Conservation (phyloP, 2,888 invertebrate species). For the Andrena fulva region DNA sequence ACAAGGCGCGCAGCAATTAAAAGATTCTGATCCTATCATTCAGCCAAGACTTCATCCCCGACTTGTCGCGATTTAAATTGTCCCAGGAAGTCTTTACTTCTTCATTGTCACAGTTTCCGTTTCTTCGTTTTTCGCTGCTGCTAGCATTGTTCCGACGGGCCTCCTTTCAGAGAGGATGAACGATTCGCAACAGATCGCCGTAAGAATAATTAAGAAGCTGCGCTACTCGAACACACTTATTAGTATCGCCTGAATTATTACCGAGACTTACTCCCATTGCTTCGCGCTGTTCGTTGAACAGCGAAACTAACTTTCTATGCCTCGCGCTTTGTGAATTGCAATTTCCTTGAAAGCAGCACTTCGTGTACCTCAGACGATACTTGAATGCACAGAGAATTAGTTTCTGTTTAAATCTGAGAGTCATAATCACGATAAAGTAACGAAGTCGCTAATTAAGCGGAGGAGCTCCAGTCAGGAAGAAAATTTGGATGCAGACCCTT, state of each 20-base stretch:
- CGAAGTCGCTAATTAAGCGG: too few species aligned
- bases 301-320: too few species aligned
- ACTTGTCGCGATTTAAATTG: constrained; percentile 2
- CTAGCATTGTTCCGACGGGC: constrained; percentile 8
- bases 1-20: constrained; percentile 19
- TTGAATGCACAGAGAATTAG: not conserved
- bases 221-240: not conserved
- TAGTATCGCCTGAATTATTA: not conserved
- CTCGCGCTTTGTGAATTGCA: too few species aligned
- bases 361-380: not conserved
- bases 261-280: too few species aligned
- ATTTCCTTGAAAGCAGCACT: not conserved
- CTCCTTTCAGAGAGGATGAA: not conserved
- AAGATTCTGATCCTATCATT: constrained; percentile 21
- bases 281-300: too few species aligned
- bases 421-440: too few species aligned
- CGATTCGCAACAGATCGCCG: not conserved
- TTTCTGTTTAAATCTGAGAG: too few species aligned
- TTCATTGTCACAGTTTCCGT: constrained; percentile 15
- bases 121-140: not conserved
- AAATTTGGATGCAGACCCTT: too few species aligned
- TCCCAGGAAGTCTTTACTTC: not conserved
- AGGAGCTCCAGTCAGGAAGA: too few species aligned
- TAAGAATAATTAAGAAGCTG: constrained; percentile 16
- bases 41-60: not conserved